A percentile compares a stretch with the other conserved stretches of the same genome.
phyloP scores from a whole-genome alignment of 2,113 vertebrate genomes.

The Archocentrus centrarchus region DNA sequence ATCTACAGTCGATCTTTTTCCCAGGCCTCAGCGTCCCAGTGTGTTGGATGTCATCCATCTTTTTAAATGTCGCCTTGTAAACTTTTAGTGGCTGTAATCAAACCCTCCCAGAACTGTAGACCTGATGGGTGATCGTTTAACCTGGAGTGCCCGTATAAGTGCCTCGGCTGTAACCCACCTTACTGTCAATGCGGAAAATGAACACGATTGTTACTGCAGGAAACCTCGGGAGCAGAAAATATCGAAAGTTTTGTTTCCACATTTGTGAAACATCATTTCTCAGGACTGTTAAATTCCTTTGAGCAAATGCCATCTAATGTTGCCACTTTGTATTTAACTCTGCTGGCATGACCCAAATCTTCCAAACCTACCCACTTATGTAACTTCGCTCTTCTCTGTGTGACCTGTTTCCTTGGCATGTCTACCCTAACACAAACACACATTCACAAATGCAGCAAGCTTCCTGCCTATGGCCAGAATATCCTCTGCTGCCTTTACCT shows the following conservation, averaged over 20 bases:
- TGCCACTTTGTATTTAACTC: conserved; percentile 52
- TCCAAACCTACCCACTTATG: conserved; percentile 59
- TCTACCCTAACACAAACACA: not conserved
- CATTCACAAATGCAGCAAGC: conserved; percentile 2
- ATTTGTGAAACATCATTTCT: conserved; percentile 17
- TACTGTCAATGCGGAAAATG: not conserved
- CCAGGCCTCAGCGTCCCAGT: not conserved
- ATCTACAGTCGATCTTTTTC: not conserved
- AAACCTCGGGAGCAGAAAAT: not conserved
- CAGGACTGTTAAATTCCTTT: conserved; percentile 31
- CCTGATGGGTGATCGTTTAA: not conserved
- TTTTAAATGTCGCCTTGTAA: not conserved
- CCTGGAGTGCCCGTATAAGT: not conserved
- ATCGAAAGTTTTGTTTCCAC: not conserved
- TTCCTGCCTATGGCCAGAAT: conserved; percentile 22
- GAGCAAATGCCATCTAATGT: conserved; percentile 44
- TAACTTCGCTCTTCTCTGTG: conserved; percentile 55
- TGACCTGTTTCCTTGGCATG: conserved; percentile 57
- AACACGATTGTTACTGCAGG: not conserved
- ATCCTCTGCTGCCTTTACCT: conserved; percentile 18
- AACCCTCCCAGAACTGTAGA: not conserved
- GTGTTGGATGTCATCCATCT: not conserved
- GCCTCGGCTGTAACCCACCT: not conserved
- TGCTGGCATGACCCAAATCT: conserved; percentile 64
- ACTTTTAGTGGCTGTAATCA: conserved; percentile 6